Evolutionary conservation across 2,797 vertebrate genomes (phyloP), one percentile per base, ranked within the genome.

Genomic region (Basileuterus tristriatus): DNA sequence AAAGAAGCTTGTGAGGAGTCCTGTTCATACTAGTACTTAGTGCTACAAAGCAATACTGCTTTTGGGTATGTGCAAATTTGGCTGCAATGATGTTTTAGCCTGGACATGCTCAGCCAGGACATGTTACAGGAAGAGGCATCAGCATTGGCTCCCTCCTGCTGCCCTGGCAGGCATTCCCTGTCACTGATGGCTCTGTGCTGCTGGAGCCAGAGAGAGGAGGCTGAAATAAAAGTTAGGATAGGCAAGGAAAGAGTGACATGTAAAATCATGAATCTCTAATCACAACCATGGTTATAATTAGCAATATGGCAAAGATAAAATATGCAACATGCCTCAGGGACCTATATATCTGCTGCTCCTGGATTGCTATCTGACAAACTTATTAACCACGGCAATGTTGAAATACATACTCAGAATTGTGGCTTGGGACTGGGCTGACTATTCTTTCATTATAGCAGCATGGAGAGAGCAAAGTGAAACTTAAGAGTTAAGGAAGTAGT

Each of bases 281-380:
- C 90, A 76, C 75, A 91, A n/a, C 37, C 74, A 29, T 46, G 37
- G 49, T 60, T 81, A 75, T 77, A 94, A 89, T 93, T 90, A 81
- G 52, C 53, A 70, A 68, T 78, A 87, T 2, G 3, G 64, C 53
- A 69, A 80, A 60, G 56, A 76, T 39, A 83, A 88, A 95, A 94
- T 60, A 43, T 5, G 47, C 60, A 84, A 46, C 17, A 19, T 22
- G 70, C 87, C 85, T 29, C 29, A 90, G 82, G 79, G 69, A 50
- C 20, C 56, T 80, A 10, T 82, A 43, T 52, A 90, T 78, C 55
- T 20, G 12, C 84, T 77, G 41, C 75, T 92, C 18, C 84, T 83
- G 79, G 68, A 70, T 46, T 82, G 64, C 60, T 87, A 27, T 87
- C 93, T 92, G 93, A 86, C 79, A 88, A 87, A 72, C 50, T 94